These are phyloP conservation scores for Oreochromis grahami DNA, from an alignment of 2,797 vertebrate species.

Conservation along the genomic window DNA sequence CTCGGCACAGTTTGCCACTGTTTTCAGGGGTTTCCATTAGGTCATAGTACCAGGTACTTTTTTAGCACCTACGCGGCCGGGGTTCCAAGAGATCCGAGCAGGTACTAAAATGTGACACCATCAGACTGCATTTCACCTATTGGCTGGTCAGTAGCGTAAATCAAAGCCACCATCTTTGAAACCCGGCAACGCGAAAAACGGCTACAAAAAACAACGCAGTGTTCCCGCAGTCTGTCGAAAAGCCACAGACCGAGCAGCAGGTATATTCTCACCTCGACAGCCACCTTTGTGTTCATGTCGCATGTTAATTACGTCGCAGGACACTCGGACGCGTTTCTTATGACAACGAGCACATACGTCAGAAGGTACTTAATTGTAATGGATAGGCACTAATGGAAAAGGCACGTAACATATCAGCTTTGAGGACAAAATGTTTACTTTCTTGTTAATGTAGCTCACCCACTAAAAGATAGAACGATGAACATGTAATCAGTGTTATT, in stretches of 20 bases:
- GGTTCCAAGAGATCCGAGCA: not conserved
- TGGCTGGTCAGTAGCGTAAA: fast-evolving
- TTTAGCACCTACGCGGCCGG: fast-evolving
- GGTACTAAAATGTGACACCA: not conserved
- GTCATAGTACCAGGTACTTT: too few species aligned
- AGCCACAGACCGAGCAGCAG: not conserved
- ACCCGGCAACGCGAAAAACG: fast-evolving
- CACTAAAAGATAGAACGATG: not conserved
- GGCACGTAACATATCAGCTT: fast-evolving
- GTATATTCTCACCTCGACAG: fast-evolving
- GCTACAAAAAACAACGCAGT: fast-evolving
- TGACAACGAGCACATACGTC: not conserved
- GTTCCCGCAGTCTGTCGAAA: fast-evolving
- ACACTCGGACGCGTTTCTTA: not conserved
- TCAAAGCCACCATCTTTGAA: not conserved
- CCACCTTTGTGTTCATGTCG: fast-evolving
- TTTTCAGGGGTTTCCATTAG: not conserved
- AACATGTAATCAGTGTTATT: not conserved
- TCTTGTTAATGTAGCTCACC: not conserved
- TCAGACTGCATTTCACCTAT: fast-evolving
- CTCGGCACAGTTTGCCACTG: not conserved
- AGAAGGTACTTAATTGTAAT: not conserved
- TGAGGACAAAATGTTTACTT: not conserved
- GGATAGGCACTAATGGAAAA: fast-evolving
- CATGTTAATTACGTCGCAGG: fast-evolving